phyloP scores from a whole-genome alignment of 1,140 invertebrate species.

The Phenacoccus solenopsis region DNA sequence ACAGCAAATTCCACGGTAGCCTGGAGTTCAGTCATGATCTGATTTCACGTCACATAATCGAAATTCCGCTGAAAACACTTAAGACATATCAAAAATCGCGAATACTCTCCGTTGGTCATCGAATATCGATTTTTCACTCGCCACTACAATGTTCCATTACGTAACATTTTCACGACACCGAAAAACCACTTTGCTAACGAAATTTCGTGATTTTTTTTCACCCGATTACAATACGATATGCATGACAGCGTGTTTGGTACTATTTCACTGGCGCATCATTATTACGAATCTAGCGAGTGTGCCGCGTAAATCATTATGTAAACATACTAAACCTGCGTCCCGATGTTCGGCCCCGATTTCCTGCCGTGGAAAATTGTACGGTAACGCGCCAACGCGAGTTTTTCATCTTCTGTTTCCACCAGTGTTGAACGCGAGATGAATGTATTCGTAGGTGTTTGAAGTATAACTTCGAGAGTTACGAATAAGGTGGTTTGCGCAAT shows the following conservation, averaged over 20 bases:
- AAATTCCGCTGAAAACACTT: too few species aligned
- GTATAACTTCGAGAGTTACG: too few species aligned
- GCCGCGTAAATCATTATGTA: constrained; percentile 1
- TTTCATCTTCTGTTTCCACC: not conserved
- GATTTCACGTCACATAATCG: not conserved
- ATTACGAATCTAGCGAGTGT: not conserved
- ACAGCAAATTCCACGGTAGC: constrained; percentile 92
- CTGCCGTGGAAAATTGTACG: not conserved
- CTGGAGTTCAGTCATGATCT: constrained; percentile 74
- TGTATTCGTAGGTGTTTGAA: too few species aligned
- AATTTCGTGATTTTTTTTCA: not conserved
- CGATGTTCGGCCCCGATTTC: not conserved
- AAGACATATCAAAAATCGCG: too few species aligned
- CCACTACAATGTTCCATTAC: not conserved
- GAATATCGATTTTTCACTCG: not conserved
- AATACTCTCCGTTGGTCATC: not conserved
- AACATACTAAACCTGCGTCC: not conserved
- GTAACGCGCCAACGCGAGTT: not conserved
- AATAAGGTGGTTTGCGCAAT: too few species aligned
- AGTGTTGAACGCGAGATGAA: too few species aligned
- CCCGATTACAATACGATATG: too few species aligned
- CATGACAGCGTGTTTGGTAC: not conserved
- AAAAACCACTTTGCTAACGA: not conserved
- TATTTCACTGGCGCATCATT: not conserved
- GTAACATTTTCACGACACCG: not conserved